Base-by-base conservation (phyloP, 2,888 invertebrate genomes). In the Cheilosia vulpina region DNA sequence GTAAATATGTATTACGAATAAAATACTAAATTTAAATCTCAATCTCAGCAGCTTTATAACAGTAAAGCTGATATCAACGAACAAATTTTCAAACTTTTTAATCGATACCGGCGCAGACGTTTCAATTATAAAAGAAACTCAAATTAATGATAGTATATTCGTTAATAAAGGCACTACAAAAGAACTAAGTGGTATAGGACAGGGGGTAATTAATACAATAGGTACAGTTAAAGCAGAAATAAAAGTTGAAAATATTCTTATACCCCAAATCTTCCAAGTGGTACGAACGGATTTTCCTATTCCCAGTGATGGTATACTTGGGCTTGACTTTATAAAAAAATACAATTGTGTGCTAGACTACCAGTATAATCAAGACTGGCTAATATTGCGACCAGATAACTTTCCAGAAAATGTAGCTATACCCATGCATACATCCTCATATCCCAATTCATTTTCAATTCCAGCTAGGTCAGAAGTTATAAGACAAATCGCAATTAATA, bases 241-340 rank as follows among this genome's bases (percentile, higher is more conserved):
- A 38, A n/a, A 57, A 57, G 17, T n/a, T n/a, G n/a, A n/a, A 57
- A 19, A 57, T 38, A 27, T 27, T 27, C 27, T 5, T 27, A 27
- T 27, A 27, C 27, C 27, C 27, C 27, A 27, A 27, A 6, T 27
- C 7, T 27, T 27, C 4, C 27, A 27, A 27, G 7, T 27, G 1
- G 27, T 27, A 27, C 27, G 4, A 27, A 4, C 27, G 4, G 47
- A 62, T 45, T 62, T 62, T 17, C 43, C 62, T n/a, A 62, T 62
- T 31, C n/a, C 62, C 9, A 17, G 27, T 27, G 27, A 62, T 62
- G 62, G 62, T 47, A 62, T 31, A 43, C 45, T 62, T 24, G n/a
- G 62, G 24, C 17, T 47, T 6, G 27, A 62, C 2, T 47, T 27
- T 27, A 6, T 27, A 6, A 27, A 27, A 27, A 27, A 27, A 27